Percentiles rank a stretch among this genome's conserved stretches.
Conservation (phyloP, 2,113 vertebrate genomes). For the Crotalus viridis region DNA sequence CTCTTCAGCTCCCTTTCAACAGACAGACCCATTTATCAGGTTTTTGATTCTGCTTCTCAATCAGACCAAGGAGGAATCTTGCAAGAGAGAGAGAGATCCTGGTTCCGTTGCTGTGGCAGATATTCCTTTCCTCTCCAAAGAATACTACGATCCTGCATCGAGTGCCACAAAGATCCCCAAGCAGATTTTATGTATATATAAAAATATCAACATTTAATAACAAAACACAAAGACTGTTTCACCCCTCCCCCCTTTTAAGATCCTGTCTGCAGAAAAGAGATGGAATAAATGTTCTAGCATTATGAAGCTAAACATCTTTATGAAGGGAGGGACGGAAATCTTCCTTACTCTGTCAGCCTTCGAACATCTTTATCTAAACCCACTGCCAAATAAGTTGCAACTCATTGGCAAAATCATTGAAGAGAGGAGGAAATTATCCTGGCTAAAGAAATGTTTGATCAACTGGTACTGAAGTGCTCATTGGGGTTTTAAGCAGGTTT, state of each 20-base stretch:
- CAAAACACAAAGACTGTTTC: background rate
- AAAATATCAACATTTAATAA: background rate
- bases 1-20: constrained; percentile 54
- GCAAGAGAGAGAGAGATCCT: background rate
- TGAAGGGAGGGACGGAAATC: background rate
- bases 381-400: background rate
- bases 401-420: background rate
- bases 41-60: constrained; percentile 32
- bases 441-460: background rate
- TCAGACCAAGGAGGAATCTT: constrained; percentile 10
- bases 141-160: background rate
- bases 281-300: background rate
- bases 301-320: background rate
- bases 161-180: background rate
- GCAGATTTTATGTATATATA: background rate
- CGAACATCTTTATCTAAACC: background rate
- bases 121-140: background rate
- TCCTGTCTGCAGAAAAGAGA: background rate
- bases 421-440: background rate
- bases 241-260: background rate
- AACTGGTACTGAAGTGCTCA: background rate
- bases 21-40: constrained; percentile 46
- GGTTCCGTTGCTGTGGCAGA: background rate
- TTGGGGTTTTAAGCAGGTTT: background rate
- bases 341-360: background rate